phyloP scores from a whole-genome alignment of 2,797 vertebrate genomes.

The Melanotaenia trifasciata region DNA sequence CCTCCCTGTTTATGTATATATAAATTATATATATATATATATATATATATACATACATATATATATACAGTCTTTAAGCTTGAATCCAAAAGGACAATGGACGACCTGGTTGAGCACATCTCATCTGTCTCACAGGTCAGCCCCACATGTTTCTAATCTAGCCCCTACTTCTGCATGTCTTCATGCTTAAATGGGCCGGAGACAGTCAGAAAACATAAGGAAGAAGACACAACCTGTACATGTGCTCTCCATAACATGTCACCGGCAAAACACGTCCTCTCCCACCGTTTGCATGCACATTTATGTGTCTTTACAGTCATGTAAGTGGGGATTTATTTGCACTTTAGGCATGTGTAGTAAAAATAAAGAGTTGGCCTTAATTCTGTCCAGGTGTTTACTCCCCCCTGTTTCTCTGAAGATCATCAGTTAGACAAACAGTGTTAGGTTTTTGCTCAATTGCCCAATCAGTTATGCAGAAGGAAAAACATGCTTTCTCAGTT shows the following conservation, averaged over 20 bases:
- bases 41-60: no score
- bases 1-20: background rate
- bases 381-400: slow-evolving; percentile 9
- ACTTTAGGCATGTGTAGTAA: slow-evolving; percentile 22
- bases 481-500: slow-evolving; percentile 1
- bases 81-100: slow-evolving; percentile 43
- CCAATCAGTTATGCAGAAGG: slow-evolving; percentile 15
- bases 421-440: background rate
- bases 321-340: slow-evolving; percentile 27
- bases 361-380: slow-evolving; percentile 9
- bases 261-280: slow-evolving; percentile 49
- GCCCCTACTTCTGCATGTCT: slow-evolving; percentile 62
- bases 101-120: slow-evolving; percentile 52
- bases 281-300: slow-evolving; percentile 5
- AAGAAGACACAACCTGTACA: slow-evolving; percentile 46
- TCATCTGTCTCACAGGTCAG: slow-evolving; percentile 71
- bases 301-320: slow-evolving; percentile 25
- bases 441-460: slow-evolving; percentile 3
- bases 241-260: slow-evolving; percentile 47
- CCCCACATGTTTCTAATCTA: slow-evolving; percentile 80
- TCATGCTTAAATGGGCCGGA: slow-evolving; percentile 67
- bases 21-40: no score
- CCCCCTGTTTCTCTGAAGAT: slow-evolving; percentile 9
- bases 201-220: slow-evolving; percentile 47
- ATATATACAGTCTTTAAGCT: slow-evolving; percentile 27